These are phyloP conservation scores for Eleutherodactylus coqui DNA, from an alignment of 2,797 vertebrate species.

Conservation along the genomic window DNA sequence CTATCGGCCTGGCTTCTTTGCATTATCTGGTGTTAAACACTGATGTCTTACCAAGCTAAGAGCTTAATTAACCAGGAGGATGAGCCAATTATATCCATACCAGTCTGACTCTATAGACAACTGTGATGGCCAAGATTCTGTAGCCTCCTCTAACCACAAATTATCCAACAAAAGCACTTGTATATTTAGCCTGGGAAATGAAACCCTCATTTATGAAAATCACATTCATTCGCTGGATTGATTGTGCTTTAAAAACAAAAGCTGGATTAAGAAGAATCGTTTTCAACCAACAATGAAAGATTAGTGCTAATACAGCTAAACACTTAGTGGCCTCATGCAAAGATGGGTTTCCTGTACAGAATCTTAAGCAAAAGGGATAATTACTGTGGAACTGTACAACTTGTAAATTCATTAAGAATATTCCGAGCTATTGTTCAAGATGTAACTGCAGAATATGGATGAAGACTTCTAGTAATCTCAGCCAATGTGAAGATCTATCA, in stretches of 20 bases:
- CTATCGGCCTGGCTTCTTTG: conserved; percentile 56
- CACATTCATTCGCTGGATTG: conserved; percentile 47
- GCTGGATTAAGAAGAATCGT: conserved; percentile 57
- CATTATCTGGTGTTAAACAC: conserved; percentile 61
- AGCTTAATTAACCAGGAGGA: conserved; percentile 60
- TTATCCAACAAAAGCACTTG: conserved; percentile 57
- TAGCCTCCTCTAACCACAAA: conserved; percentile 49
- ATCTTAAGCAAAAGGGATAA: conserved; percentile 44
- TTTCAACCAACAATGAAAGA: conserved; percentile 59
- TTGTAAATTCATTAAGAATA: conserved; percentile 7
- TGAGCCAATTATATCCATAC: conserved; percentile 62
- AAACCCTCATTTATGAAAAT: conserved; percentile 50
- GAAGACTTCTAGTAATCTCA: not conserved
- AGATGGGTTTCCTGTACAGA: conserved; percentile 28
- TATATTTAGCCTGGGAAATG: conserved; percentile 54
- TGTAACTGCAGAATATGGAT: not conserved
- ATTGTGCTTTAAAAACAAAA: conserved; percentile 56
- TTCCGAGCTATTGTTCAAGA: not conserved
- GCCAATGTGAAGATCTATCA: not conserved
- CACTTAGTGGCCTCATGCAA: conserved; percentile 42
- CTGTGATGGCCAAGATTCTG: conserved; percentile 29
- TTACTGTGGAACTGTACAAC: not conserved
- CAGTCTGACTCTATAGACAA: conserved; percentile 1
- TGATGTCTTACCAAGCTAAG: conserved; percentile 49
- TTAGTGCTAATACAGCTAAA: conserved; percentile 45